These are phyloP conservation scores for Macrotrachela quadricornifera DNA, from an alignment of 1,140 invertebrate genomes.

Conservation along the genomic window DNA sequence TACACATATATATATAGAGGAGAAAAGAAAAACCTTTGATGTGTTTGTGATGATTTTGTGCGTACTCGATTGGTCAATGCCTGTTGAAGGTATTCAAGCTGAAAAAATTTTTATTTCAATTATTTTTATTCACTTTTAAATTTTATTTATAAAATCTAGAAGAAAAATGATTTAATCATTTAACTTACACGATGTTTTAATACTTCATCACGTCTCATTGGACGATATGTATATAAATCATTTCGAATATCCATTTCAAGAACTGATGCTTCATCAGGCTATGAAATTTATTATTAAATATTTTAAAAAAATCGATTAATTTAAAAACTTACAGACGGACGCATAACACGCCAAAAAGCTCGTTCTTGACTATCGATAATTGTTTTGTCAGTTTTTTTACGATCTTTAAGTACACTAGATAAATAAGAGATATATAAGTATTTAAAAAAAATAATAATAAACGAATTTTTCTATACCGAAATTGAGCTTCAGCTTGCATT, in stretches of 20 bases:
- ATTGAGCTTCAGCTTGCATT: constrained; percentile 5
- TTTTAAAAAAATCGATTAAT: background rate
- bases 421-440: background rate
- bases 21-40: background rate
- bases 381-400: constrained; percentile 6
- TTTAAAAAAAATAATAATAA: background rate
- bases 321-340: background rate
- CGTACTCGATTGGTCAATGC: constrained; percentile 2
- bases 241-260: constrained; percentile 2
- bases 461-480: background rate
- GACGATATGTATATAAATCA: background rate
- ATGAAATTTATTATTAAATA: background rate
- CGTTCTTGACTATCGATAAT: constrained; percentile 7
- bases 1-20: background rate
- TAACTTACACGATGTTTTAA: background rate
- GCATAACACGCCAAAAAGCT: constrained; percentile 8
- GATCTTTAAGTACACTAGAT: constrained; percentile 4
- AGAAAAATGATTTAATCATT: background rate
- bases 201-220: too few relatives aligned
- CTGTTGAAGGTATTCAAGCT: constrained; percentile 1
- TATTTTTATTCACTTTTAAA: background rate
- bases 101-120: background rate
- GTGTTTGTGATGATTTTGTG: constrained; percentile 6
- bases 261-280: constrained; percentile 1
- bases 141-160: constrained; percentile 3